Evolutionary conservation across 2,888 invertebrate species (phyloP), one percentile per base, ranked within the genome.

Genomic region (Tricholauxania praeusta): DNA sequence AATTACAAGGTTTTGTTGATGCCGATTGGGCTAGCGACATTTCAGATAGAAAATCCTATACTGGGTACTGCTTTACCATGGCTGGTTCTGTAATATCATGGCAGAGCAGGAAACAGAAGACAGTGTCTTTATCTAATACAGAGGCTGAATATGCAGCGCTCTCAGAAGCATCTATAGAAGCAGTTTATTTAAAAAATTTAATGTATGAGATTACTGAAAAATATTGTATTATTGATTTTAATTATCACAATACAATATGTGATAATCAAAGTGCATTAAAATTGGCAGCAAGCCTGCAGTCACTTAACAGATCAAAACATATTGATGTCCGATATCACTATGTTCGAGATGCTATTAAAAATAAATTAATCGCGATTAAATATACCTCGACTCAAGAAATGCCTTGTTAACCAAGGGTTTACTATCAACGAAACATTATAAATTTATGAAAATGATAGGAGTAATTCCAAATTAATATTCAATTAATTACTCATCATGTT

Each of bases 141-240:
- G 71, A 73, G n/a, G 71, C 71, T 14, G 70, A 72, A 53, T 74
- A 74, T 28, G 64, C 71, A 59, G 65, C 73, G 1, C 6, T 71
- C 7, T 72, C 74, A n/a, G 22, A 55, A 6, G 51, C 74, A 14
- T 59, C 60, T 14, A 71, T 52, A 39, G 71, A 74, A 71, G 74
- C 53, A n/a, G 62, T 74, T 39, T 62, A 71, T 47, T 12, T 73
- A 22, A 22, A 22, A 22, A 22, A 22, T 22, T 22, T 22, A 22
- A 22, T 22, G 22, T 22, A 22, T 22, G 22, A 22, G 51, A 53
- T 53, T 17, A 53, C 17, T 19, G 55, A 19, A 53, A 53, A n/a
- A 53, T 12, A n/a, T 53, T 53, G n/a, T 53, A 19, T 53, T 17
- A 53, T 53, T 53, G 17, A 8, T 10, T 53, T 53, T 8, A 8